A percentile compares a stretch with the other conserved stretches of the same genome.
Conservation (phyloP, 1,140 invertebrate genomes). For the Periplaneta americana region DNA sequence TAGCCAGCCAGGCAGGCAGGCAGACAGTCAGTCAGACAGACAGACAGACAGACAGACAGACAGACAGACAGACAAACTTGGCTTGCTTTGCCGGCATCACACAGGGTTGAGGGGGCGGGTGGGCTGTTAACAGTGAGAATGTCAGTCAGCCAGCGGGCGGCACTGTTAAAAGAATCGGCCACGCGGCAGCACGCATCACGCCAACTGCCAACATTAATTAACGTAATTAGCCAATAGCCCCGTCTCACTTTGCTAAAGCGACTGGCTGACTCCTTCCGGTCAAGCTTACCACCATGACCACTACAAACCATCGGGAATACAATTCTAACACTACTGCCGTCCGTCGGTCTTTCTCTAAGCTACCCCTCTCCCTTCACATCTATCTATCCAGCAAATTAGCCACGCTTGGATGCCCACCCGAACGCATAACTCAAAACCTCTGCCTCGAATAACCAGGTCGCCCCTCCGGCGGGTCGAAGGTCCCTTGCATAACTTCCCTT, state of each 20-base stretch:
- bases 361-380: background rate
- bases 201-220: slow-evolving; percentile 14
- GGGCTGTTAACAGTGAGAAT: background rate
- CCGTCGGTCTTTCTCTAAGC: no score
- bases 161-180: background rate
- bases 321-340: no score
- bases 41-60: background rate
- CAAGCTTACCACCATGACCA: slow-evolving; percentile 10
- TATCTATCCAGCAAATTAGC: background rate
- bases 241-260: slow-evolving; percentile 6
- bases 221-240: slow-evolving; percentile 16
- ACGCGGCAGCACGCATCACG: background rate
- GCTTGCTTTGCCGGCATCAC: background rate
- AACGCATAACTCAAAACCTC: background rate
- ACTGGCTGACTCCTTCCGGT: slow-evolving; percentile 9
- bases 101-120: background rate
- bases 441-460: background rate
- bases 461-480: background rate
- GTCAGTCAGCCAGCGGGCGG: background rate
- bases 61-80: background rate
- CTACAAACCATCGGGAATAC: background rate
- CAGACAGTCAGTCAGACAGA: background rate
- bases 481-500: no score
- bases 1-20: no score
- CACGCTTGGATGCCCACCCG: background rate